A percentile compares a stretch with the other conserved stretches of the same genome.
These are phyloP conservation scores for Melanotaenia maccullochi DNA, from an alignment of 2,797 vertebrate genomes.

Conservation along the genomic window DNA sequence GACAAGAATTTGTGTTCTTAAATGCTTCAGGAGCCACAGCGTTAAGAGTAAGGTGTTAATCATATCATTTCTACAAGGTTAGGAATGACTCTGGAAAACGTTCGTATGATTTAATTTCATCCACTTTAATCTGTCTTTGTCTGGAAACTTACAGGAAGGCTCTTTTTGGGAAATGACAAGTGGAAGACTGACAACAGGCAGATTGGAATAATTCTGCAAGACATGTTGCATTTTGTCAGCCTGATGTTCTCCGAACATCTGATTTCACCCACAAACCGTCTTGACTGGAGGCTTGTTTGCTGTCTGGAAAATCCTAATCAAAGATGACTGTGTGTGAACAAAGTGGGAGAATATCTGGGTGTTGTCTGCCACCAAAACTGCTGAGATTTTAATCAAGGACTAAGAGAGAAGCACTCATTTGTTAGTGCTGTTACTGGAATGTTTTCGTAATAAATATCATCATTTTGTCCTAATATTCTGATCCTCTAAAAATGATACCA, in stretches of 20 bases:
- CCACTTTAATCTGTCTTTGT: slow-evolving; percentile 1
- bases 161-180: slow-evolving; percentile 12
- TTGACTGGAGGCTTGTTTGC: slow-evolving; percentile 47
- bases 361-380: slow-evolving; percentile 7
- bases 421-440: background rate
- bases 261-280: slow-evolving; percentile 67
- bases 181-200: slow-evolving; percentile 35
- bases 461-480: background rate
- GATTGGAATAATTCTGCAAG: slow-evolving; percentile 31
- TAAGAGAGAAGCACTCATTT: background rate
- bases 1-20: slow-evolving; percentile 3
- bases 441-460: background rate
- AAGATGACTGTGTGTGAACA: slow-evolving; percentile 27
- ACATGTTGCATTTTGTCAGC: slow-evolving; percentile 56
- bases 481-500: background rate
- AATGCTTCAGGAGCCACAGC: background rate
- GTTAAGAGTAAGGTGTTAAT: background rate
- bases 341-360: background rate
- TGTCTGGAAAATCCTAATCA: slow-evolving; percentile 44
- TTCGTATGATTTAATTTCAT: background rate
- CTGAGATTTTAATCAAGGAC: background rate
- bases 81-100: too few relatives aligned
- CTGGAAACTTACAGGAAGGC: slow-evolving; percentile 22
- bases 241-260: slow-evolving; percentile 71
- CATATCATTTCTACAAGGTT: background rate